Percentiles rank a stretch among this genome's conserved stretches.
These are phyloP conservation scores for Rhogogaster chlorosoma DNA, from an alignment of 2,888 invertebrate genomes.

Conservation along the genomic window DNA sequence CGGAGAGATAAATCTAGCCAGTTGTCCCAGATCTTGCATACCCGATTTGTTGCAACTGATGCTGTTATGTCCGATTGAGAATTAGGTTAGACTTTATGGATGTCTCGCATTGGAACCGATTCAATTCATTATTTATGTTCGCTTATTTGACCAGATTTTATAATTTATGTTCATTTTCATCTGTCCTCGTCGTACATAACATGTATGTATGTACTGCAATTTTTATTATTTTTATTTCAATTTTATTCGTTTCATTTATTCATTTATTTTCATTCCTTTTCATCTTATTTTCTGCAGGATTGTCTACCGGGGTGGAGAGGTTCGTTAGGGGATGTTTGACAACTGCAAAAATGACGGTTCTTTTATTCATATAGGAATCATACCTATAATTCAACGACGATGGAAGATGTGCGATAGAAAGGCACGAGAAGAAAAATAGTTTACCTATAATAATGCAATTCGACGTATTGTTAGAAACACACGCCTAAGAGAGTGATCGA, in stretches of 20 bases:
- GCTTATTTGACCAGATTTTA: background rate
- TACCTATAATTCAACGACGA: conserved; percentile 34
- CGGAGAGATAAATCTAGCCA: background rate
- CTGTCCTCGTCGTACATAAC: background rate
- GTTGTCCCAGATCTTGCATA: conserved; percentile 1
- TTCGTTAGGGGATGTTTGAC: background rate
- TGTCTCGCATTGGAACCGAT: background rate
- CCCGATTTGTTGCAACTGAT: background rate
- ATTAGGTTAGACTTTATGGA: background rate
- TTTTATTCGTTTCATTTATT: background rate
- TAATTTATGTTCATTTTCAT: background rate
- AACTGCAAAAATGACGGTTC: background rate
- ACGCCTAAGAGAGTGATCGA: conserved; percentile 5
- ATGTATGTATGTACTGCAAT: background rate
- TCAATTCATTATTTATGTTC: background rate
- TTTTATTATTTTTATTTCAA: background rate
- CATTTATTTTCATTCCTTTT: background rate
- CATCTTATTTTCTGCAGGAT: background rate
- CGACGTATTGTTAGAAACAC: background rate
- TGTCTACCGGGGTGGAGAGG: background rate
- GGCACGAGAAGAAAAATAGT: conserved; percentile 67
- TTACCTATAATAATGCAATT: conserved; percentile 52
- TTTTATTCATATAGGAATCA: background rate
- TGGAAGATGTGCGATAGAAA: conserved; percentile 64
- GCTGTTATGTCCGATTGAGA: background rate